Conservation (phyloP, 1,140 invertebrate species). For the Dufourea novaeangliae region DNA sequence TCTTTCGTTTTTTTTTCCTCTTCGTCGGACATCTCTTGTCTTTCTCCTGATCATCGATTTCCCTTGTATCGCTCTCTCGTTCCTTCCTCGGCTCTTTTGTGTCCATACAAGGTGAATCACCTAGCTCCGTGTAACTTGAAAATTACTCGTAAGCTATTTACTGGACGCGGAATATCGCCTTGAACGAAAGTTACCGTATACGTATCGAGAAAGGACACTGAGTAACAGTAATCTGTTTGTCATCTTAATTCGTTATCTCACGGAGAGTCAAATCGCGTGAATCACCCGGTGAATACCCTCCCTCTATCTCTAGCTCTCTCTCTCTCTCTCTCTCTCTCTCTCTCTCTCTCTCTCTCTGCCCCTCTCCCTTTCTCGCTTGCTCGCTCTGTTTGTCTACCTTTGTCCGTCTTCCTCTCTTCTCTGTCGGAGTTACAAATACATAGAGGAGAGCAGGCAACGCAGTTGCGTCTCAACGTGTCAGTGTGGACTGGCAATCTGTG, state of each 20-base stretch:
- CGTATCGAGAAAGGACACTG: background rate
- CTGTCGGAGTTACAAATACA: background rate
- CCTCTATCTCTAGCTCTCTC: background rate
- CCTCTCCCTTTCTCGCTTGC: background rate
- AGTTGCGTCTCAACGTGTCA: conserved; percentile 11
- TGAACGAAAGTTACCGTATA: background rate
- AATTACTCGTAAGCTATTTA: background rate
- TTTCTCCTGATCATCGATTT: conserved; percentile 16
- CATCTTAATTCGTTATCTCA: background rate
- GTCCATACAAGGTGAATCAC: conserved; percentile 3
- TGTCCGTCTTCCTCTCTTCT: conserved; percentile 6
- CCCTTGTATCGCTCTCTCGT: background rate
- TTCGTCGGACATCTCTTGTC: background rate
- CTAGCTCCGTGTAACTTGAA: background rate
- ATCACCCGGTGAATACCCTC: conserved; percentile 17
- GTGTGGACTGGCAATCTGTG: conserved; percentile 42
- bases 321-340: conserved; percentile 1
- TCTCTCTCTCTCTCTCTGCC: conserved; percentile 11
- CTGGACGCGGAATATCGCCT: background rate
- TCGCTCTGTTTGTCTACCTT: conserved; percentile 4
- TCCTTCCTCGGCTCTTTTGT: background rate
- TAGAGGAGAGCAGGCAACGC: background rate
- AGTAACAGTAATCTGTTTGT: background rate
- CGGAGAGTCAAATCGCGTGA: background rate
- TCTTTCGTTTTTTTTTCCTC: background rate